phyloP scores from a whole-genome alignment of 2,113 vertebrate genomes.

The Tretioscincus oriximinensis region DNA sequence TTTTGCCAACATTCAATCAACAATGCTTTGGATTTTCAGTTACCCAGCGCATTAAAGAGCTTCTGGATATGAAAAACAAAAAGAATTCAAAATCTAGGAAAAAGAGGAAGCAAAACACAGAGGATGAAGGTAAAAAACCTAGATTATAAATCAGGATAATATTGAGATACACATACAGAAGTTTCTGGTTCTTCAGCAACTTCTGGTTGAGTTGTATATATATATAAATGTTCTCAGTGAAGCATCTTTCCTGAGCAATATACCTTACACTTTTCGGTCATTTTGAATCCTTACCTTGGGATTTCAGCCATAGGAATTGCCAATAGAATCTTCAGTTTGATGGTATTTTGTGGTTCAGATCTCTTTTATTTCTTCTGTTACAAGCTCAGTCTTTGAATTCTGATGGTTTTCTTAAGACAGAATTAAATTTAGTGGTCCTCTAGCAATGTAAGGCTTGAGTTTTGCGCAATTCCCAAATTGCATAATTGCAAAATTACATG shows the following conservation, averaged over 20 bases:
- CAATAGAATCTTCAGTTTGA: conserved; percentile 1
- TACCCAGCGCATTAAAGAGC: conserved; percentile 84
- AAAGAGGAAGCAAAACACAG: conserved; percentile 87
- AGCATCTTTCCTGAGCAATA: not conserved
- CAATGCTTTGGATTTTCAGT: conserved; percentile 68
- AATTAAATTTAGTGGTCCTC: not conserved
- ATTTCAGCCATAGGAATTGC: not conserved
- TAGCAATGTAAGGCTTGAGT: no score
- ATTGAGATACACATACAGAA: not conserved
- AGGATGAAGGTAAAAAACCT: conserved; percentile 77
- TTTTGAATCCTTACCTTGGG: not conserved
- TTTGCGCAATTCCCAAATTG: no score
- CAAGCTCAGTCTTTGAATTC: not conserved
- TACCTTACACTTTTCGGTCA: not conserved
- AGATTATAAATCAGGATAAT: not conserved
- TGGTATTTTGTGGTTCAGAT: not conserved
- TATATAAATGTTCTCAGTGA: not conserved
- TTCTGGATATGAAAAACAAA: conserved; percentile 86
- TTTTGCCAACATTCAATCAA: conserved; percentile 27
- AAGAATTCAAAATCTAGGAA: conserved; percentile 91
- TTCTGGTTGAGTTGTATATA: not conserved
- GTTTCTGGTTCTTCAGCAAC: not conserved
- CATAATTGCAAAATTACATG: no score
- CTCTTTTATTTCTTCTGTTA: not conserved
- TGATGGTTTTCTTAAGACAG: not conserved